Evolutionary conservation across 2,888 invertebrate genomes (phyloP).

Genomic region (Gortyna flavago): DNA sequence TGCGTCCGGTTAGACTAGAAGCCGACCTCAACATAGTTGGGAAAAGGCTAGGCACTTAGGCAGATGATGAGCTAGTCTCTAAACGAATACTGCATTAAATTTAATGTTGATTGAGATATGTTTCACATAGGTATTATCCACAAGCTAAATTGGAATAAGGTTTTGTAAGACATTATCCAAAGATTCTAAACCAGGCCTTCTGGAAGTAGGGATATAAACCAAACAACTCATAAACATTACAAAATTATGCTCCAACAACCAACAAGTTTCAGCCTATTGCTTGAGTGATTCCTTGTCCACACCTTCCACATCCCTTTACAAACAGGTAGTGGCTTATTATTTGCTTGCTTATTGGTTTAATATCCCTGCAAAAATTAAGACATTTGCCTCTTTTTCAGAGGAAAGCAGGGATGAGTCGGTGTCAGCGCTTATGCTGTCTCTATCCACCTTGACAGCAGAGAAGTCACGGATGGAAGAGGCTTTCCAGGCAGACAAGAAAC

Average conservation of each 20-base stretch:
- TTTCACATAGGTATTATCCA: neutral
- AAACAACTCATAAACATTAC: neutral
- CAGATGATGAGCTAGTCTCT: too few species aligned
- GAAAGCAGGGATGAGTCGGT: slow-evolving; percentile 82
- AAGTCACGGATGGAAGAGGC: slow-evolving; percentile 96
- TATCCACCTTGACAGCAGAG: slow-evolving; percentile 94
- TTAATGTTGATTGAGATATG: neutral
- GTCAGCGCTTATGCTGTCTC: slow-evolving; percentile 92
- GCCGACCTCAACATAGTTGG: too few species aligned
- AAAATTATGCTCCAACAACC: neutral
- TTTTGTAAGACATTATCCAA: neutral
- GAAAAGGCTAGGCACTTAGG: too few species aligned
- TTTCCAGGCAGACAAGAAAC: slow-evolving; percentile 93
- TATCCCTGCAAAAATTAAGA: neutral
- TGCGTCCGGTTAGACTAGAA: too few species aligned
- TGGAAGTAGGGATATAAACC: neutral
- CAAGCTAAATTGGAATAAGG: neutral
- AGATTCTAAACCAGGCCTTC: too few species aligned
- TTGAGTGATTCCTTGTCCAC: neutral
- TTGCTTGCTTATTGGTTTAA: neutral
- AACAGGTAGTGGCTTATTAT: neutral
- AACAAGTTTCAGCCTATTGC: neutral
- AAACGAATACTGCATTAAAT: neutral
- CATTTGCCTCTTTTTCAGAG: slow-evolving; percentile 67
- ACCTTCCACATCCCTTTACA: neutral